phyloP scores from a whole-genome alignment of 2,888 invertebrate species.

The Erebia epiphron region DNA sequence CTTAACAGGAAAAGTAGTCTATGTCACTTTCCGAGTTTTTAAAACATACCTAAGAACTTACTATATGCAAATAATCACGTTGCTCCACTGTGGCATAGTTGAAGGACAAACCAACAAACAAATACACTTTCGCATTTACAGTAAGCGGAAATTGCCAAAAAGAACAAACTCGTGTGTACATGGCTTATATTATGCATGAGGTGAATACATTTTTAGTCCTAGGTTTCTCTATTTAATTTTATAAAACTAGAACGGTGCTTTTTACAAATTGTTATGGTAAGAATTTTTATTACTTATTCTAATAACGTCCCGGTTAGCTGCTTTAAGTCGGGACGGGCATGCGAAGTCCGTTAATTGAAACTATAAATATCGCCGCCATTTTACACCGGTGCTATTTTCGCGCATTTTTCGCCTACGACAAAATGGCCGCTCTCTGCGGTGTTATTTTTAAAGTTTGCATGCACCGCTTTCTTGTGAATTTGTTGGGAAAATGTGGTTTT shows the following conservation, averaged over 20 bases:
- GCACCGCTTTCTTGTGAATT: constrained; percentile 36
- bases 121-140: no score
- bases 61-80: no score
- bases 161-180: background rate
- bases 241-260: constrained; percentile 15
- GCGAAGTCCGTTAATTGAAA: constrained; percentile 75
- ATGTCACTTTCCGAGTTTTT: no score
- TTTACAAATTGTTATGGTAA: constrained; percentile 42
- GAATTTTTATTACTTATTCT: constrained; percentile 41
- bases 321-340: constrained; percentile 53
- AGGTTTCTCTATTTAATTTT: constrained; percentile 15
- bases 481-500: constrained; percentile 29
- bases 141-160: background rate
- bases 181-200: background rate
- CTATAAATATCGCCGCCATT: constrained; percentile 74
- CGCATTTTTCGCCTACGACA: constrained; percentile 43
- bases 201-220: background rate
- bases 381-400: constrained; percentile 61
- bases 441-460: constrained; percentile 41
- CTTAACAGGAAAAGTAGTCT: no score
- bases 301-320: constrained; percentile 38
- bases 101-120: no score
- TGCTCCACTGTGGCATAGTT: no score
- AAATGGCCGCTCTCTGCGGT: constrained; percentile 37
- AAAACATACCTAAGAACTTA: no score